Evolutionary conservation across 2,797 vertebrate genomes (phyloP).

Genomic region (Esox lucius): DNA sequence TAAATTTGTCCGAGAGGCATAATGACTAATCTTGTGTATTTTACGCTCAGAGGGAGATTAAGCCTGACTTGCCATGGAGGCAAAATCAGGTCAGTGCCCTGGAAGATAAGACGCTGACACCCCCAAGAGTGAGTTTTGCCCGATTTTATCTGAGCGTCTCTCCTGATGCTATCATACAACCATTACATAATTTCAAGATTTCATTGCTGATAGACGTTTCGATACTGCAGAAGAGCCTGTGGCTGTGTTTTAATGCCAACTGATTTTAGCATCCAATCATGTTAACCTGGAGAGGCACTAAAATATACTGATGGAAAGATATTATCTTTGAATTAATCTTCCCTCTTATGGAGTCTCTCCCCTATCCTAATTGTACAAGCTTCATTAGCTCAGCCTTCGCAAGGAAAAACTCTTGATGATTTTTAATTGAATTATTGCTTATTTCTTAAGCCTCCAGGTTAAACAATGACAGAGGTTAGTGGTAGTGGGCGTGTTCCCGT

Average conservation of each 20-base stretch:
- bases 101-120: background rate
- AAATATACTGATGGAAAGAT: background rate
- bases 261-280: background rate
- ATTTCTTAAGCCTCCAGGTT: background rate
- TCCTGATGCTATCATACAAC: background rate
- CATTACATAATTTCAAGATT: background rate
- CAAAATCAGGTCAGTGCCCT: background rate
- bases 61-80: background rate
- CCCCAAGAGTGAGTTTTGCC: background rate
- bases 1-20: background rate
- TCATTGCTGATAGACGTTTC: background rate
- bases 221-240: background rate
- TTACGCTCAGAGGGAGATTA: background rate
- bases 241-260: background rate
- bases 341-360: background rate
- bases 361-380: background rate
- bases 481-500: background rate
- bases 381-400: background rate
- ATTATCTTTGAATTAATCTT: background rate
- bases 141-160: background rate
- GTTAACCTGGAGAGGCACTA: background rate
- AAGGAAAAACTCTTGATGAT: background rate
- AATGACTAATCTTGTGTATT: background rate
- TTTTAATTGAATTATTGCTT: constrained; percentile 3
- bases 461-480: constrained; percentile 2